Evolutionary conservation across 1,140 invertebrate genomes (phyloP), one percentile per base, ranked within the genome.

Genomic region (Drosophila nasuta): DNA sequence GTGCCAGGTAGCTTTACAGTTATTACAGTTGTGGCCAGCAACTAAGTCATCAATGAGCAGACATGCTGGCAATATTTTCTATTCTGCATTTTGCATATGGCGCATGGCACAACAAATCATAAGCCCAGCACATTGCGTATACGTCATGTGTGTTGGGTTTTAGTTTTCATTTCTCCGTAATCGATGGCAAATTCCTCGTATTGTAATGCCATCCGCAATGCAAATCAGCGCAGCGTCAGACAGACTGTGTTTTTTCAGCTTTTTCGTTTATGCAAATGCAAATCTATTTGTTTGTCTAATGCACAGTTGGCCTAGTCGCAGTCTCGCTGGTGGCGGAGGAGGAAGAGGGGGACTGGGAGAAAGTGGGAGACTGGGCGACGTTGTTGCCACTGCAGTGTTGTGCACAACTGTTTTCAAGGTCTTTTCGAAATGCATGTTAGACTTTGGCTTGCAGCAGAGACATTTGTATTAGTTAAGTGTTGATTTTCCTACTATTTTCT

Each of bases 11-110:
- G 70, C 35, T 38, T 38, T 38, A 38, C 80, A 72, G 83, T 88
- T 88, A 88, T 88, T 88, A 75, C 82, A 87, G 82, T 88, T 87
- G 20, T 25, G 82, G 80, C 63, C 45, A 57, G 46, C 82, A 88
- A 74, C 70, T 80, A 71, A 58, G 63, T 81, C 69, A 82, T 69
- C 62, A 56, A 35, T 33, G 13, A 25, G 49, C 66, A 48, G 41
- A 60, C 57, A 38, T 71, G 13, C 30, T 38, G 33, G 51, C 49
- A 43, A 4, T 25, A 5, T 2, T 33, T 8, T 8, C 6, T 7
- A 33, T 8, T 33, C 33, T 33, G 33, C 7, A 33, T 8, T 33
- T 8, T 33, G 33, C 33, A 33, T 33, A 33, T 33, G 35, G 35
- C 35, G 8, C 35, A 38, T 33, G 33, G 33, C 33, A 25, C 20